phyloP scores from a whole-genome alignment of 2,113 vertebrate species.

The Lepus timidus region DNA sequence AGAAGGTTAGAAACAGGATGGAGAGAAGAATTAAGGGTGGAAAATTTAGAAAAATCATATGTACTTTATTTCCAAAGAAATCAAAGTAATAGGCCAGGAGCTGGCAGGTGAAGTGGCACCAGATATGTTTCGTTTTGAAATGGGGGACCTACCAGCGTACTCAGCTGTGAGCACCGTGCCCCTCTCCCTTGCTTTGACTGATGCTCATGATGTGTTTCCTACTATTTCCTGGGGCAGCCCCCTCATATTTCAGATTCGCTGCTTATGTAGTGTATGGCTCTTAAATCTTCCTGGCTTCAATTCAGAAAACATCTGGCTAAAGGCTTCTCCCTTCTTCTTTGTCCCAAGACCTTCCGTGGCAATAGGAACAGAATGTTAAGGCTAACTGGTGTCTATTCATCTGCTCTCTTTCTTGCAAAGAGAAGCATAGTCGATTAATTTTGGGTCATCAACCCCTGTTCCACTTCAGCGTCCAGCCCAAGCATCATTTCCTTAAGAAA shows the following conservation, averaged over 20 bases:
- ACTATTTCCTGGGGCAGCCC: accelerated
- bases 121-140: neutral
- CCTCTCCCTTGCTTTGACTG: neutral
- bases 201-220: neutral
- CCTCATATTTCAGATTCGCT: neutral
- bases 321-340: neutral
- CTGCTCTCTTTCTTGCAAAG: neutral
- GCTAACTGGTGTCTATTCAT: neutral
- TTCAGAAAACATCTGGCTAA: neutral
- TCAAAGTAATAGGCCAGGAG: neutral
- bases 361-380: neutral
- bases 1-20: neutral
- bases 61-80: neutral
- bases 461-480: no score
- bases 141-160: no score
- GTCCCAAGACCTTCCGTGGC: neutral
- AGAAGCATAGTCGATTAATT: neutral
- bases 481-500: neutral
- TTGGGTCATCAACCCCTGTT: neutral
- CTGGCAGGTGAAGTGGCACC: neutral
- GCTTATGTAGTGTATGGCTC: neutral
- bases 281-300: neutral
- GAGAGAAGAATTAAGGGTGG: neutral
- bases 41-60: neutral
- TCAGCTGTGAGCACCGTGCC: neutral